phyloP scores from a whole-genome alignment of 2,113 vertebrate genomes.

The Narcine bancroftii region DNA sequence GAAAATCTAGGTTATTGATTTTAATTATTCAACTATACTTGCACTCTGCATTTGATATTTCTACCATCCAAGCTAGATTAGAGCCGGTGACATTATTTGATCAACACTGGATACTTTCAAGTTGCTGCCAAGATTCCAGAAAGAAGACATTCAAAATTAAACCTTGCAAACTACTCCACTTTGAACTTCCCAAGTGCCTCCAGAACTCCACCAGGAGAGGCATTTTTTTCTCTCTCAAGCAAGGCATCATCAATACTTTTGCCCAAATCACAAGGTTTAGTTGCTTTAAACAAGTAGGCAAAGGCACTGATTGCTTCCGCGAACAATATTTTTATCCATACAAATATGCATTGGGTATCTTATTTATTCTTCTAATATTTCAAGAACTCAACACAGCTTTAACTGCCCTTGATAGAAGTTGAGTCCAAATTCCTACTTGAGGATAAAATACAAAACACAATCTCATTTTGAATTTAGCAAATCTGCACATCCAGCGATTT shows the following conservation, averaged over 20 bases:
- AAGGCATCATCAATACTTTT: background rate
- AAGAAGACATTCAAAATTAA: background rate
- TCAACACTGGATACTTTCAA: background rate
- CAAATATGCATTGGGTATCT: background rate
- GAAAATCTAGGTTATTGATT: background rate
- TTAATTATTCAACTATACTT: background rate
- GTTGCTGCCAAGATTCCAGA: background rate
- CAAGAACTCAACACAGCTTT: background rate
- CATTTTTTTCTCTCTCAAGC: background rate
- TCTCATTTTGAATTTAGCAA: background rate
- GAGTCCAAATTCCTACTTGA: background rate
- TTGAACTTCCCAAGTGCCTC: background rate
- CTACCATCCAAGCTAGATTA: conserved; percentile 5
- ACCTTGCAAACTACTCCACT: background rate
- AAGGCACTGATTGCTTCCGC: background rate
- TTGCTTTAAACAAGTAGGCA: background rate
- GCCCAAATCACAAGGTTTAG: background rate
- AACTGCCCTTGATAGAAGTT: background rate
- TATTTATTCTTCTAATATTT: background rate
- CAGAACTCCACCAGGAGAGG: background rate
- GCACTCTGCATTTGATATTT: background rate
- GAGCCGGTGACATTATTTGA: background rate
- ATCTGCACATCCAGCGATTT: conserved; percentile 6
- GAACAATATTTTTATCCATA: conserved; percentile 3
- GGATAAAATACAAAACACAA: background rate